Percentiles rank a stretch among this genome's conserved stretches.
Evolutionary conservation across 2,888 invertebrate genomes (phyloP).

Genomic region (Lottia gigantea): DNA sequence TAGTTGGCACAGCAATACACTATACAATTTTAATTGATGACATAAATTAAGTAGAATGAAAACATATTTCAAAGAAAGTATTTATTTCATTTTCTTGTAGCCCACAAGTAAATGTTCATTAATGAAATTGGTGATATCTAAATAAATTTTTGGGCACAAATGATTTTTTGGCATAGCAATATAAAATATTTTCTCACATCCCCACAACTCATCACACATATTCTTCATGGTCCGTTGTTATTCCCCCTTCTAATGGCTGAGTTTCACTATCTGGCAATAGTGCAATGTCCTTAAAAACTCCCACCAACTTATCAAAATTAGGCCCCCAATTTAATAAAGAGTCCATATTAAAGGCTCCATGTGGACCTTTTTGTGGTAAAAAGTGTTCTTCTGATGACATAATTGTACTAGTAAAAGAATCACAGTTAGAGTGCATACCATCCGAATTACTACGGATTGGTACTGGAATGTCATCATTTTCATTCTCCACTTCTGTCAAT

Average conservation of each 20-base stretch:
- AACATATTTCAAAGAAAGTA: too few species aligned
- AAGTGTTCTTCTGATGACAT: constrained; percentile 83
- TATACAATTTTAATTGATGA: too few species aligned
- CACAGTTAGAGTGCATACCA: constrained; percentile 92
- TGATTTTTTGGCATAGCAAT: neutral
- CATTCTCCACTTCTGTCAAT: constrained; percentile 66
- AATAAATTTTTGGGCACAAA: neutral
- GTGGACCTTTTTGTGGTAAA: constrained; percentile 16
- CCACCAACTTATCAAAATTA: constrained; percentile 93
- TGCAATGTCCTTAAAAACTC: constrained; percentile 96
- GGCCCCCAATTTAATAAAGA: constrained; percentile 96
- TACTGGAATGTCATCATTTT: constrained; percentile 52
- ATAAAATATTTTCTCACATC: neutral
- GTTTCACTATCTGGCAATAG: constrained; percentile 82
- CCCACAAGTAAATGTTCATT: too few species aligned
- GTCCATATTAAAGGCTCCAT: constrained; percentile 90
- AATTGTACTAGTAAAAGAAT: constrained; percentile 86
- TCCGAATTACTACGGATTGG: constrained; percentile 74
- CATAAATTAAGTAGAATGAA: too few species aligned
- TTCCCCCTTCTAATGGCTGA: constrained; percentile 35
- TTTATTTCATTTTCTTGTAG: too few species aligned
- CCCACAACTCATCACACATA: constrained; percentile 46
- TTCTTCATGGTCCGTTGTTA: constrained; percentile 45
- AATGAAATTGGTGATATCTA: neutral
- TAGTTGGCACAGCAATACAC: too few species aligned